Percentiles rank a stretch among this genome's conserved stretches.
Conservation (phyloP, 2,113 vertebrate genomes). For the Chroicocephalus ridibundus region DNA sequence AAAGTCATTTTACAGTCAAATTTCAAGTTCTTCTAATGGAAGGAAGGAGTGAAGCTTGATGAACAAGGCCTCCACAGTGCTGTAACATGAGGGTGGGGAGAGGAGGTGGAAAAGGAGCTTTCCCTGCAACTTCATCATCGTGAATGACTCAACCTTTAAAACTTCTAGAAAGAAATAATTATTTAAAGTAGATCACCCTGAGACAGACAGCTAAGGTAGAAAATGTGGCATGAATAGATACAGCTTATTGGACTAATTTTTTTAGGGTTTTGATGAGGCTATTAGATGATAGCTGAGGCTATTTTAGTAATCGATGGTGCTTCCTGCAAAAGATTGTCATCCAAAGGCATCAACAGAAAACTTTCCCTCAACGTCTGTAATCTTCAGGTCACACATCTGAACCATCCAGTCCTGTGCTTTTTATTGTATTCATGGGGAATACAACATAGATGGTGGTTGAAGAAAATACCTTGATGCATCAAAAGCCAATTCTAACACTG, state of each 20-base stretch:
- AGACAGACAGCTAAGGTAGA: background rate
- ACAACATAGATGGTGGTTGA: background rate
- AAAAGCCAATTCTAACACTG: background rate
- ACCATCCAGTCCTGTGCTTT: background rate
- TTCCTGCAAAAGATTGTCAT: background rate
- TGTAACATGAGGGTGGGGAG: background rate
- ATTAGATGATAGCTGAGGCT: background rate
- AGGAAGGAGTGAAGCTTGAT: background rate
- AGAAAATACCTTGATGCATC: background rate
- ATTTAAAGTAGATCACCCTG: background rate
- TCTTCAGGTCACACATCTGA: background rate
- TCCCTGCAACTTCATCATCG: background rate
- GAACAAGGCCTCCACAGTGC: background rate
- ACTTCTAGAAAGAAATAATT: conserved; percentile 7
- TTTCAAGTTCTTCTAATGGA: background rate
- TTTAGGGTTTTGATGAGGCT: background rate
- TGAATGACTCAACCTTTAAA: conserved; percentile 11
- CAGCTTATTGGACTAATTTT: background rate
- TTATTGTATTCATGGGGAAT: background rate
- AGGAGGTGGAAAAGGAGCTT: conserved; percentile 13
- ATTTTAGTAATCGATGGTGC: background rate
- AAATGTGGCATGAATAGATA: background rate
- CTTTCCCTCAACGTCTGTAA: background rate
- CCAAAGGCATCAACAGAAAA: background rate
- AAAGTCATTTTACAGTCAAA: background rate